Conservation (phyloP, 2,797 vertebrate species). For the Tragelaphus oryx region DNA sequence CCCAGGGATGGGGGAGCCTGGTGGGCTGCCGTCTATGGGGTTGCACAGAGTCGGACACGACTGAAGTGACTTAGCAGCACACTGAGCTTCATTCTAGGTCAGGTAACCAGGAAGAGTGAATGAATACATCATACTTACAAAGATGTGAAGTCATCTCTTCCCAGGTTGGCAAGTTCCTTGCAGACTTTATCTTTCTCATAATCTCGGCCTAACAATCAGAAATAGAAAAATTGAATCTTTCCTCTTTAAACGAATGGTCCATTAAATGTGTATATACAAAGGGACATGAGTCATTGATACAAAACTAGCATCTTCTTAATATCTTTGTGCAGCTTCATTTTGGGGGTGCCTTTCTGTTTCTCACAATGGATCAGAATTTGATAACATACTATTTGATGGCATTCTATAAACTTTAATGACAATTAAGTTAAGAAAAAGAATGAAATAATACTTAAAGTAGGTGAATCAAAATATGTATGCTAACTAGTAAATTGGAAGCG, state of each 20-base stretch:
- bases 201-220: slow-evolving; percentile 76
- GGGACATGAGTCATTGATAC: background rate
- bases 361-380: background rate
- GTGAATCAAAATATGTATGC: background rate
- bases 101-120: background rate
- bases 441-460: background rate
- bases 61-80: too few relatives aligned
- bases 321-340: background rate
- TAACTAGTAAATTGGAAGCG: background rate
- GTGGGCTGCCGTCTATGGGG: too few relatives aligned
- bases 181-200: slow-evolving; percentile 85
- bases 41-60: too few relatives aligned
- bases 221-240: slow-evolving; percentile 24
- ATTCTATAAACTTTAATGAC: background rate
- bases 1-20: too few relatives aligned
- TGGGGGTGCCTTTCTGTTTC: background rate
- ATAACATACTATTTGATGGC: background rate
- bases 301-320: background rate
- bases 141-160: slow-evolving; percentile 81
- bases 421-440: background rate
- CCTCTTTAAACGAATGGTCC: background rate
- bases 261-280: background rate
- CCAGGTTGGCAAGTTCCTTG: slow-evolving; percentile 76
- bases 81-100: background rate
- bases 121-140: slow-evolving; percentile 78